Percentiles rank a stretch among this genome's conserved stretches.
Conservation (phyloP, 2,797 vertebrate species). For the Lemur catta region DNA sequence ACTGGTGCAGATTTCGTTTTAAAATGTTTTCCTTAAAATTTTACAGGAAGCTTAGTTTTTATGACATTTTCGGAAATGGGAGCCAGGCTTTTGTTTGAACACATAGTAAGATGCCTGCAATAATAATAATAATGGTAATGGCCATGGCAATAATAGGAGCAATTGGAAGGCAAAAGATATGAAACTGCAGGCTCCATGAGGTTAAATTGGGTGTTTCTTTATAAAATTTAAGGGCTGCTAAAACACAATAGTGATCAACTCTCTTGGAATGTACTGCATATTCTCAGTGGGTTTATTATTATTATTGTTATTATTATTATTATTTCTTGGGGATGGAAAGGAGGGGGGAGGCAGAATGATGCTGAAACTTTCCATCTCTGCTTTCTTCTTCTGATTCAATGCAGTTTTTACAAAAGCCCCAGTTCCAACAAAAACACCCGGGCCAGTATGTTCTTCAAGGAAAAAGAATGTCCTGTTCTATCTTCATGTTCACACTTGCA, state of each 20-base stretch:
- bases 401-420: slow-evolving; percentile 9
- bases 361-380: slow-evolving; percentile 43
- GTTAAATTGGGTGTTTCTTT: not conserved
- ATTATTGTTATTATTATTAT: not conserved
- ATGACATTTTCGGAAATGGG: slow-evolving; percentile 53
- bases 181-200: not conserved
- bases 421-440: slow-evolving; percentile 19
- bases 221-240: slow-evolving; percentile 1
- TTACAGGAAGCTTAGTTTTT: slow-evolving; percentile 58
- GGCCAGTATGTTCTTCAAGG: slow-evolving; percentile 35
- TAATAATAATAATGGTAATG: not conserved
- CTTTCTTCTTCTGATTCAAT: slow-evolving; percentile 57
- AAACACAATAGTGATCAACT: not conserved
- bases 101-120: not conserved
- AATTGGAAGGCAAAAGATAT: not conserved
- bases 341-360: slow-evolving; percentile 2
- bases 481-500: not conserved
- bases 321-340: slow-evolving; percentile 4
- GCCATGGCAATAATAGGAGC: not conserved
- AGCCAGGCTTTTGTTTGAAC: slow-evolving; percentile 63
- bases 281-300: not conserved
- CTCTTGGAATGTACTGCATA: slow-evolving; percentile 42
- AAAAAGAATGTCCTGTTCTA: slow-evolving; percentile 1
- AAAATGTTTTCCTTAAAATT: slow-evolving; percentile 65
- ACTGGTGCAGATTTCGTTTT: slow-evolving; percentile 50